Conservation (phyloP, 64 coral and sea anemone genomes). For the Stichodactyla mertensii region DNA sequence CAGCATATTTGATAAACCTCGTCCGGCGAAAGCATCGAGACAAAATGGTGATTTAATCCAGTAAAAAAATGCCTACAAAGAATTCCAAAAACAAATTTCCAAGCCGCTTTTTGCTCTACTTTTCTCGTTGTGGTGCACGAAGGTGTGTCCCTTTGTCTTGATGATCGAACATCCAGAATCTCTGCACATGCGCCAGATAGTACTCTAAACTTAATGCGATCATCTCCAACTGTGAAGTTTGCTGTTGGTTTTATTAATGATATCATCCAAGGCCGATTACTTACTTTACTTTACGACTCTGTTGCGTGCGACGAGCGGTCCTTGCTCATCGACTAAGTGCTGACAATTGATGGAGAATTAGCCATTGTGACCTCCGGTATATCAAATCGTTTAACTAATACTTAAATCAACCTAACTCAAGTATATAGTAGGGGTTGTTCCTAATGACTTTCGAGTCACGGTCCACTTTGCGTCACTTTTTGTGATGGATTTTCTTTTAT, state of each 20-base stretch:
- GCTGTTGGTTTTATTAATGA: slow-evolving; percentile 3
- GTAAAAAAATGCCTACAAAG: not conserved
- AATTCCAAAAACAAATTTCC: not conserved
- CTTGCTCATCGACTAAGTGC: slow-evolving; percentile 1
- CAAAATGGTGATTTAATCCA: not conserved
- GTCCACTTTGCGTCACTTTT: not conserved
- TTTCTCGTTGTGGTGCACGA: not conserved
- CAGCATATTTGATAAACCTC: slow-evolving; percentile 2
- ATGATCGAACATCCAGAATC: not conserved
- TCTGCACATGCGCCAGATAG: not conserved
- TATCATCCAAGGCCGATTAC: slow-evolving; percentile 6
- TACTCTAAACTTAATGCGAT: not conserved
- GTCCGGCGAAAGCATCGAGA: not conserved
- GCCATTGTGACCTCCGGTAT: slow-evolving; percentile 4
- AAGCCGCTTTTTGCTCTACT: not conserved
- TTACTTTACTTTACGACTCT: not conserved
- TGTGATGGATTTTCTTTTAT: not conserved
- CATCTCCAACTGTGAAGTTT: not conserved
- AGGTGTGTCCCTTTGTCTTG: not conserved
- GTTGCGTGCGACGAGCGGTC: not conserved
- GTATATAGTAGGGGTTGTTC: slow-evolving; percentile 2
- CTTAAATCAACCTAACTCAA: not conserved
- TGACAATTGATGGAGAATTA: slow-evolving; percentile 11
- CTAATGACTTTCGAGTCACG: slow-evolving; percentile 3
- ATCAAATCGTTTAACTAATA: not conserved